Evolutionary conservation across 2,888 invertebrate species (phyloP), one percentile per base, ranked within the genome.

Genomic region (Spilosoma lubricipeda): DNA sequence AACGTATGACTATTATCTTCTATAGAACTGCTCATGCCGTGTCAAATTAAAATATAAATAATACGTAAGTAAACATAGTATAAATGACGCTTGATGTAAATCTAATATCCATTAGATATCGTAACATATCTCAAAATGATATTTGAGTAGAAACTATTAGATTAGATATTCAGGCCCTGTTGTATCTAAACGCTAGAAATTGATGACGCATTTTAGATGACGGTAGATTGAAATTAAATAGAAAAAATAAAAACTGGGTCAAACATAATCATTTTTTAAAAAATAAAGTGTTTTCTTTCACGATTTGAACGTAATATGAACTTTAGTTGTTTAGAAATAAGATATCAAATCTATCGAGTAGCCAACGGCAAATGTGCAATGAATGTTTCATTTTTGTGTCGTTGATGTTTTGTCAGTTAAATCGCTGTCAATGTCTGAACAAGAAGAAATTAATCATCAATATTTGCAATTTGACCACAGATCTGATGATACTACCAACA

Each of bases 41-140:
- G 66, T 73, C 63, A 64, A 45, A 65, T 39, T 68, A 45, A 52
- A 52, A 68, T 4, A 11, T 48, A 52, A 39, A 36, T 71, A 36
- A 70, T 73, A 73, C 66, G 70, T 73, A 70, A 70, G 48, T 48
- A 52, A 66, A 48, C n/a, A 69, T 66, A 70, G 48, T 48, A 52
- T 70, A 48, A 33, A 69, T 66, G 65, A 65, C 64, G n/a, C 56
- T 27, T 27, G 5, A 20, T 42, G 20, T 70, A 70, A 59, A 23
- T 63, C 70, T 36, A 36, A 63, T 70, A 70, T 39, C 66, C 56
- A 45, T 45, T 75, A 71, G 72, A 78, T 79, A 75, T 73, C 77
- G 42, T 85, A 76, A 82, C 85, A 86, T 87, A 86, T 86, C 85
- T 79, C 77, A 80, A 80, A 77, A 85, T 82, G 87, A 87, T 85